Evolutionary conservation across 1,140 invertebrate genomes (phyloP), one percentile per base, ranked within the genome.

Genomic region (Dinoponera quadriceps): DNA sequence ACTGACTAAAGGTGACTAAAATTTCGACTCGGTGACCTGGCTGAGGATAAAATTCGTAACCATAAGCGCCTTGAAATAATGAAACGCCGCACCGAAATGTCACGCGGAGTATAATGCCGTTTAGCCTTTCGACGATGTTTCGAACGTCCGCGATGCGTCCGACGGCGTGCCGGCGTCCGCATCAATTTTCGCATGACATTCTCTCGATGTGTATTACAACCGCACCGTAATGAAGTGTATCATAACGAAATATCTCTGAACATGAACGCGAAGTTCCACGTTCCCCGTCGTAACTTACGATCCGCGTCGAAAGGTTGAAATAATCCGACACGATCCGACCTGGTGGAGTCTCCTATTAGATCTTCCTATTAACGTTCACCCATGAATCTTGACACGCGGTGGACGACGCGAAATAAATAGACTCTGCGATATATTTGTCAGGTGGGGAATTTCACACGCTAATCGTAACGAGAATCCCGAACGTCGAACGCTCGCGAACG

Each of bases 61-160:
- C 14, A 27, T 74, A 74, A 77, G 51, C 20, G 48, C 25, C 54
- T 54, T 33, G 62, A 49, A 65, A 63, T 60, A 57, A 51, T 27
- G 48, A 57, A 66, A 29, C 48, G 1, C 25, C 16, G 33, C 20
- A 18, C 18, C 27, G 29, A 78, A 78, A 78, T 78, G 74, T 78
- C 74, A 68, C 29, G 20, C 51, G 33, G 20, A 54, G 38, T 38
- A 11, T 22, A 44, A 54, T 27, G 5, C 29, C 14, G 63, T 44
- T 68, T 55, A 63, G 63, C 63, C 49, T 78, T 78, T 78, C 25
- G 22, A 38, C n/a, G n/a, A n/a, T n/a, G 51, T 3, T 63, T 11
- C 25, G 20, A 44, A 54, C 16, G 29, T 68, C 22, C 49, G 44
- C 11, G 2, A 9, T 14, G 29, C 25, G n/a, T n/a, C n/a, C 44